phyloP scores from a whole-genome alignment of 2,888 invertebrate species.

The Invenusta paracnida region DNA sequence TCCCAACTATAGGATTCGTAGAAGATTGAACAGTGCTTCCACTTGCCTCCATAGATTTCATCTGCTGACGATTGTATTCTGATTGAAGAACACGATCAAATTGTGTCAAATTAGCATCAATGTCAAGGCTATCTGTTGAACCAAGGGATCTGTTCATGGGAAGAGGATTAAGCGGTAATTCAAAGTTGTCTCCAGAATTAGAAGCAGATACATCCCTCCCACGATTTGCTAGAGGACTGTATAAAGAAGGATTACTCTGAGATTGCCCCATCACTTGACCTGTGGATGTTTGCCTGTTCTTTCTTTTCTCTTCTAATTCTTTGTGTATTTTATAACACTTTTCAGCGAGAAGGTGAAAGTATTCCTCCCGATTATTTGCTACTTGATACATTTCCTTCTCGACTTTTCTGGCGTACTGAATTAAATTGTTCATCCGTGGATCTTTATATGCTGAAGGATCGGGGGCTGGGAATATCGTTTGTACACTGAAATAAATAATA shows the following conservation, averaged over 20 bases:
- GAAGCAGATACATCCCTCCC: not conserved
- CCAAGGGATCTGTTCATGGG: not conserved
- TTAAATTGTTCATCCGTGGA: constrained; percentile 91
- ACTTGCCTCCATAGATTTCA: not conserved
- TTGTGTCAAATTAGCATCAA: not conserved
- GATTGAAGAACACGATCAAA: not conserved
- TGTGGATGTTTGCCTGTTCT: not conserved
- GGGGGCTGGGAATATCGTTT: constrained; percentile 97
- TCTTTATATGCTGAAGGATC: constrained; percentile 93
- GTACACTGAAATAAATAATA: constrained; percentile 67
- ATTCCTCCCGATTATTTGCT: constrained; percentile 93
- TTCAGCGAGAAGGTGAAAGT: constrained; percentile 94
- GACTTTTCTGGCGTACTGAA: constrained; percentile 94
- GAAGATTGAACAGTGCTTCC: not conserved
- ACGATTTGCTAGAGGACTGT: not conserved
- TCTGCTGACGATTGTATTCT: not conserved
- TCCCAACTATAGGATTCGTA: not conserved
- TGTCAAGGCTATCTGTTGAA: not conserved
- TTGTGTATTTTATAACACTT: constrained; percentile 99
- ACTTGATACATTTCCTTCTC: constrained; percentile 99
- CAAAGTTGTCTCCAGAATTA: not conserved
- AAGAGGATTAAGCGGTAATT: not conserved
- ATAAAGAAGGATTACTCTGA: not conserved
- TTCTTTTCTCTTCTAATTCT: constrained; percentile 83
- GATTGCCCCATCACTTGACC: not conserved